These are phyloP conservation scores for Myathropa florea DNA, from an alignment of 2,888 invertebrate species.

Conservation along the genomic window DNA sequence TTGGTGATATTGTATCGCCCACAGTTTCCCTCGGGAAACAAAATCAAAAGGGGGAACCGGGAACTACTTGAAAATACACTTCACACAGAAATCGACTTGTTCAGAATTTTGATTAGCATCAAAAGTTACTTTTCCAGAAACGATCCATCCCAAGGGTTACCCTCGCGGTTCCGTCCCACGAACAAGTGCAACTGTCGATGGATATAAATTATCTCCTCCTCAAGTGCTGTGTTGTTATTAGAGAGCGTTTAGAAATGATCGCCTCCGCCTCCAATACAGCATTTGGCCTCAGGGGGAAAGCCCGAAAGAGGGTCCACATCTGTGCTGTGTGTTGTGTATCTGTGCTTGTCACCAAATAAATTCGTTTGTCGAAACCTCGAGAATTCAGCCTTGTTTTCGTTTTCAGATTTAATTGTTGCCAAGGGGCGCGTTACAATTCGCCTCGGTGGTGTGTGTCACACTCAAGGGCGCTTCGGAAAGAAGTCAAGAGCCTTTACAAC, in stretches of 20 bases:
- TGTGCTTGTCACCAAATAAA: conserved; percentile 67
- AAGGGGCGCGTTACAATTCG: conserved; percentile 20
- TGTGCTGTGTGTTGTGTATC: not conserved
- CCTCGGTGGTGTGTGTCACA: conserved; percentile 2
- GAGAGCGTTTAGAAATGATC: conserved; percentile 58
- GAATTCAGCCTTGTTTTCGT: conserved; percentile 49
- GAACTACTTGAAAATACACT: conserved; percentile 21
- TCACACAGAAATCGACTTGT: conserved; percentile 51
- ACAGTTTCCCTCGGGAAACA: conserved; percentile 45
- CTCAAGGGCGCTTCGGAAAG: conserved; percentile 28
- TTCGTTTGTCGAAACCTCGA: conserved; percentile 56
- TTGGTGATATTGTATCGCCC: conserved; percentile 19
- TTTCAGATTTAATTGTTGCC: conserved; percentile 49
- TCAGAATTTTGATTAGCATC: conserved; percentile 58
- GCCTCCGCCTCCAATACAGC: conserved; percentile 20
- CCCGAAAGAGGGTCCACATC: not conserved
- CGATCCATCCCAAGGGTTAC: not conserved
- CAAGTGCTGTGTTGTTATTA: conserved; percentile 51
- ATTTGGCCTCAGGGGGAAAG: conserved; percentile 31
- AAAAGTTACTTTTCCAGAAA: conserved; percentile 40
- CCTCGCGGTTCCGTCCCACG: not conserved
- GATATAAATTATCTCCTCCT: conserved; percentile 54
- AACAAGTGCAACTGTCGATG: conserved; percentile 58
- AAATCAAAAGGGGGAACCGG: not conserved
- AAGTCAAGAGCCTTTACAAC: conserved; percentile 46